A percentile compares a stretch with the other conserved stretches of the same genome.
phyloP scores from a whole-genome alignment of 2,888 invertebrate species.

The Eupithecia exiguata region DNA sequence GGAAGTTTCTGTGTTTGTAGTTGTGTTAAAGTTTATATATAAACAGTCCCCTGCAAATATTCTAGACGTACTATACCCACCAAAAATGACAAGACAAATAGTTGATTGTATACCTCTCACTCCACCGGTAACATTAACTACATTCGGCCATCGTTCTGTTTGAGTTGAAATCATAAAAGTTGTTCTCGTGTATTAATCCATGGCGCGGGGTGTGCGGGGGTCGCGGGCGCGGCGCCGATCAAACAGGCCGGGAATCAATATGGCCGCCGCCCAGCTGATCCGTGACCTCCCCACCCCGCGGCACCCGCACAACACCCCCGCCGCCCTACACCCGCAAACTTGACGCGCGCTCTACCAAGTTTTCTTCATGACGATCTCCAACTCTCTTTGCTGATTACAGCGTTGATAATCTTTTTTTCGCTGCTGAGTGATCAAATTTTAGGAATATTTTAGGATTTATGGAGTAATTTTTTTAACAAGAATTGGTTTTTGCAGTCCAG shows the following conservation, averaged over 20 bases:
- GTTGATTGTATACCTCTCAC: constrained; percentile 42
- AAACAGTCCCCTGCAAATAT: not conserved
- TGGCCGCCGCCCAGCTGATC: constrained; percentile 84
- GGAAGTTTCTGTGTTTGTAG: not conserved
- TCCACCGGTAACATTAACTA: constrained; percentile 60
- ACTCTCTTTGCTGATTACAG: constrained; percentile 52
- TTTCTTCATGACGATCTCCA: constrained; percentile 64
- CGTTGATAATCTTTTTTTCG: constrained; percentile 31
- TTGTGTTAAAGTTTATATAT: not conserved
- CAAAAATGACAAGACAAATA: constrained; percentile 16
- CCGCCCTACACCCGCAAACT: constrained; percentile 64
- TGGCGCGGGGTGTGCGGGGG: constrained; percentile 57
- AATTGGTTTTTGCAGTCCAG: not conserved
- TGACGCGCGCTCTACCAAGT: constrained; percentile 70
- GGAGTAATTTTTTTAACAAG: not conserved
- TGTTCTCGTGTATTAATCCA: constrained; percentile 82
- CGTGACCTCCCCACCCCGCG: constrained; percentile 78
- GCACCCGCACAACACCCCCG: constrained; percentile 52
- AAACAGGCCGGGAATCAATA: constrained; percentile 83
- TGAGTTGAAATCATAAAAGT: constrained; percentile 83
- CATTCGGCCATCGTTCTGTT: constrained; percentile 66
- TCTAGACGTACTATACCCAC: not conserved
- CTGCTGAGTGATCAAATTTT: not conserved
- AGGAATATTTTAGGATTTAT: not conserved
- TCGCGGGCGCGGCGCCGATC: constrained; percentile 76